Evolutionary conservation across 1,140 invertebrate species (phyloP), one percentile per base, ranked within the genome.

Genomic region (Arion vulgaris): DNA sequence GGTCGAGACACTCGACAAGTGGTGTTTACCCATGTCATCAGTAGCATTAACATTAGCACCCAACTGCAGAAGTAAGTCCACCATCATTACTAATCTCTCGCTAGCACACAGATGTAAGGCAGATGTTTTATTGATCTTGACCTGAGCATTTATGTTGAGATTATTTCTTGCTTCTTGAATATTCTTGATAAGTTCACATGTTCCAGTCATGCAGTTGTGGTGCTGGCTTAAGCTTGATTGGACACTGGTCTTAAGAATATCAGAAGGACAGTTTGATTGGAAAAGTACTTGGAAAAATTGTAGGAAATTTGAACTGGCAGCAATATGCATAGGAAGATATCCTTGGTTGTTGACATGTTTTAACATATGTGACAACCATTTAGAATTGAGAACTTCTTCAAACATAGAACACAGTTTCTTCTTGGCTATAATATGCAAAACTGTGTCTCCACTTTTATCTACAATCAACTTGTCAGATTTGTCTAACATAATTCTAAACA

Each of bases 331-430:
- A 34, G 74, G 74, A 53, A 77, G 74, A 77, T 26, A 77, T 0
- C 74, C 74, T 39, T 77, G 74, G 38, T 77, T 77, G 49, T 77
- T 77, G 39, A 32, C 11, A 77, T 77, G 74, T 1, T 77, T 51
- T 19, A 57, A 17, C 74, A 77, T 77, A 17, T 62, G 41, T 57
- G 28, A 34, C 26, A 77, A 49, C 74, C 74, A 77, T 17, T n/a
- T 51, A 13, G 74, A 77, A 32, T 11, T 34, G 15, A 77, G 51
- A 1, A 38, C 74, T 53, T 34, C 74, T 34, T 77, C 74, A 57
- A 57, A 77, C 74, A 77, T 34, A 7, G 53, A 32, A 13, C 15
- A 13, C 1, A 57, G 51, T 57, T 57, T 77, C 49, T 57, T 77
- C 39, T 57, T 77, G 26, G 36, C 74, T 53, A 77, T 77, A 32